Conservation (phyloP, 2,797 vertebrate species). For the Ctenopoma multispine region DNA sequence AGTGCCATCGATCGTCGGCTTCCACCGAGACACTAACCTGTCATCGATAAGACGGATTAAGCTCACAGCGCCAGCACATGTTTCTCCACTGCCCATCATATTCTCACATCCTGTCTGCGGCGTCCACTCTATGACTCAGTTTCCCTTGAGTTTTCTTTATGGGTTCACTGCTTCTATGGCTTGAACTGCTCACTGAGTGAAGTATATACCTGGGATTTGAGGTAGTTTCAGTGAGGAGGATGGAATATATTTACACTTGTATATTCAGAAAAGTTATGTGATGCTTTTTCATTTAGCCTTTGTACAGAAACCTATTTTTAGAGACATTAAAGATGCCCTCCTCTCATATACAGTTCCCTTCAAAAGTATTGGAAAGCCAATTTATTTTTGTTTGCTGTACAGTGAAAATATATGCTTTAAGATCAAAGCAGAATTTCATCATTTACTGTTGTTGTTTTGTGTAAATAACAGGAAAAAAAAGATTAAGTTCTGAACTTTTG, state of each 20-base stretch:
- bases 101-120: constrained; percentile 60
- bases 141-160: constrained; percentile 46
- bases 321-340: not conserved
- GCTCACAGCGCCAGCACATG: constrained; percentile 67
- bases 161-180: constrained; percentile 30
- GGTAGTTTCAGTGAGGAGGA: constrained; percentile 27
- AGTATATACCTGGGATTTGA: constrained; percentile 12
- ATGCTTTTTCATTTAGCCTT: not conserved
- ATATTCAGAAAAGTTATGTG: constrained; percentile 2
- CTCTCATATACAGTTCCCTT: not conserved
- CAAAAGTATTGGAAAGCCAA: no score
- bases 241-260: constrained; percentile 24
- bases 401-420: no score
- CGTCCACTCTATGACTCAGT: constrained; percentile 54
- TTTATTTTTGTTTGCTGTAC: no score
- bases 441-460: no score
- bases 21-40: constrained; percentile 69
- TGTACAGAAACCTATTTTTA: not conserved
- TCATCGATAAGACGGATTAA: constrained; percentile 79
- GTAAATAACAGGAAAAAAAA: no score
- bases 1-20: constrained; percentile 77
- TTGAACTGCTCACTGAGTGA: constrained; percentile 32
- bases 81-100: constrained; percentile 68
- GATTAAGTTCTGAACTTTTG: no score
- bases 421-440: no score